A percentile compares a stretch with the other conserved stretches of the same genome.
These are phyloP conservation scores for Helarctos malayanus DNA, from an alignment of 2,797 vertebrate species.

Conservation along the genomic window DNA sequence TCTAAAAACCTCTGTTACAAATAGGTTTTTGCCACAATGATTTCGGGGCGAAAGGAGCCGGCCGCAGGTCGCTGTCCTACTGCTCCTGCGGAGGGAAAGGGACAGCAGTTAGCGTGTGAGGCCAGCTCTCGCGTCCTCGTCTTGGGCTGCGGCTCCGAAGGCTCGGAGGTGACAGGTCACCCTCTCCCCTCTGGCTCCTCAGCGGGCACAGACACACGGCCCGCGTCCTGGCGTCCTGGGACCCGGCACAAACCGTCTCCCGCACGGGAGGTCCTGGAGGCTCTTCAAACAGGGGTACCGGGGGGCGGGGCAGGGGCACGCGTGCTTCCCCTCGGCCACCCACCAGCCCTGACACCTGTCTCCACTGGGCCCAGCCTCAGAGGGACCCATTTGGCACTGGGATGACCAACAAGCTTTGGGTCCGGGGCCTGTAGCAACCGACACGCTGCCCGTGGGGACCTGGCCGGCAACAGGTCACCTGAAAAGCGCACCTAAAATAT, in stretches of 20 bases:
- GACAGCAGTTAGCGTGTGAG: not conserved
- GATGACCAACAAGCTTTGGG: not conserved
- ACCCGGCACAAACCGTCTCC: not conserved
- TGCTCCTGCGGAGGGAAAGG: constrained; percentile 93
- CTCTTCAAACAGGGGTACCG: not conserved
- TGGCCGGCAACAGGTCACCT: not conserved
- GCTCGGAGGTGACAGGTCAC: not conserved
- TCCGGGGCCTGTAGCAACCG: not conserved
- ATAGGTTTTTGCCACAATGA: constrained; percentile 94
- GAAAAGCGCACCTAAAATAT: not conserved
- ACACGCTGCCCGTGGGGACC: not conserved
- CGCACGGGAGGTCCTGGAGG: not conserved
- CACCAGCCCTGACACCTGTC: not conserved
- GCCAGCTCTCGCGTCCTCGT: not conserved
- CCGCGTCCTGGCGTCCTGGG: fast-evolving
- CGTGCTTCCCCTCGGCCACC: not conserved
- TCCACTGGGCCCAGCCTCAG: not conserved
- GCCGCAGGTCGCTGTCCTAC: constrained; percentile 91
- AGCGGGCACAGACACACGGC: not conserved
- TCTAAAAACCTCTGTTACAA: constrained; percentile 97
- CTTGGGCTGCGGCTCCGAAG: not conserved
- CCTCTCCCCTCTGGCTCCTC: not conserved
- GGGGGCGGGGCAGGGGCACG: fast-evolving
- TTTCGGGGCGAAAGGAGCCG: constrained; percentile 90
- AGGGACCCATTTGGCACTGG: not conserved